These are phyloP conservation scores for Epinotia ramella DNA, from an alignment of 2,888 invertebrate species.

Conservation along the genomic window DNA sequence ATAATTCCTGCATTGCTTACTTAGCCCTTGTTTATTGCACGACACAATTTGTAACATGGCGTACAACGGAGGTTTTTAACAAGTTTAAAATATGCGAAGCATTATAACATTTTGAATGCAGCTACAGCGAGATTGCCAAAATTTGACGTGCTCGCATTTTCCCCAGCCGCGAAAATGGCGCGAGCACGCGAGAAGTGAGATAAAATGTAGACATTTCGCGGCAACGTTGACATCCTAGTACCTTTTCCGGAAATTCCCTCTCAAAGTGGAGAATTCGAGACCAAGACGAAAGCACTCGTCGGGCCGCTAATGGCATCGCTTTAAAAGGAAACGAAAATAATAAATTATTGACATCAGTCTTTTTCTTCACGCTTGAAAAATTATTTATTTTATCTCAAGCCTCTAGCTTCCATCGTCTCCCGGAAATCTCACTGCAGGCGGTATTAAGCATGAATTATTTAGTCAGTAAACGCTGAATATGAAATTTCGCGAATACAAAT, in stretches of 20 bases:
- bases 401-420: conserved; percentile 27
- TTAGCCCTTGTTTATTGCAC: conserved; percentile 4
- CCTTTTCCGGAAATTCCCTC: conserved; percentile 65
- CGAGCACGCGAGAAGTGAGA: conserved; percentile 58
- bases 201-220: conserved; percentile 67
- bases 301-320: conserved; percentile 74
- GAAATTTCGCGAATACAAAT: conserved; percentile 40
- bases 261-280: conserved; percentile 68
- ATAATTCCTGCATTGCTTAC: background rate
- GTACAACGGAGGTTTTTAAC: background rate
- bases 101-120: conserved; percentile 9
- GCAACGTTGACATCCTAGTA: conserved; percentile 56
- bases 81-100: background rate
- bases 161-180: conserved; percentile 36
- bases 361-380: conserved; percentile 66
- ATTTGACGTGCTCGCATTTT: conserved; percentile 63
- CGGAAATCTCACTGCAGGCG: conserved; percentile 40
- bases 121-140: conserved; percentile 48
- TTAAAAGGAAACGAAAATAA: conserved; percentile 79
- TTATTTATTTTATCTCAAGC: conserved; percentile 67
- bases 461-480: conserved; percentile 60
- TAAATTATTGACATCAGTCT: conserved; percentile 79
- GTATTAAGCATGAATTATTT: conserved; percentile 59
- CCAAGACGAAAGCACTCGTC: conserved; percentile 68
- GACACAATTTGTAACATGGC: background rate